Percentiles rank a stretch among this genome's conserved stretches.
phyloP scores from a whole-genome alignment of 2,797 vertebrate genomes.

The Spea hammondii region DNA sequence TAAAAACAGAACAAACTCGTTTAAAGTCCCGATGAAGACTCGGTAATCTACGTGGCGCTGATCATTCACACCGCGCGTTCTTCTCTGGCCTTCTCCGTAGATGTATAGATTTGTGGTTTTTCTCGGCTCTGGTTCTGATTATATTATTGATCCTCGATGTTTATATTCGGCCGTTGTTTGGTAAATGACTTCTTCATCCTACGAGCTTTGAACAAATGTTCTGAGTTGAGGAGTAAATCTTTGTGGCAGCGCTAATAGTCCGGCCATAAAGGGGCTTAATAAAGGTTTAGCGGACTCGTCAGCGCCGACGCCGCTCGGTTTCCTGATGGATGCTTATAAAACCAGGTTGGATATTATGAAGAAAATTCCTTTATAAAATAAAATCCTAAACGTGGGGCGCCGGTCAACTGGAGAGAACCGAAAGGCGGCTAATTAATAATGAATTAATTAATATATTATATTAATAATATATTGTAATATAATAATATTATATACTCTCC shows the following conservation, averaged over 20 bases:
- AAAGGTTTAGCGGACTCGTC: neutral
- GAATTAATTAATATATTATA: too few relatives aligned
- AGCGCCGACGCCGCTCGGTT: neutral
- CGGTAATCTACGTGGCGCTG: too few relatives aligned
- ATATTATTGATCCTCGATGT: constrained; percentile 23
- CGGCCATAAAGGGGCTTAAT: constrained; percentile 2
- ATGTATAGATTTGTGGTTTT: constrained; percentile 7
- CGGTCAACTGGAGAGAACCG: neutral
- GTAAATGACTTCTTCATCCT: neutral
- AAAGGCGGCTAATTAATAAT: neutral
- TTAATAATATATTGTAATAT: too few relatives aligned
- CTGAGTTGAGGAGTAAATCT: neutral
- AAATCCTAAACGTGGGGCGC: neutral
- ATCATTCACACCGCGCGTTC: neutral
- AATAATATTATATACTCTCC: too few relatives aligned
- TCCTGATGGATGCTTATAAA: neutral
- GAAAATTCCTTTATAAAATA: neutral
- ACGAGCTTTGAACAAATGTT: neutral
- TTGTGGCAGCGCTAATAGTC: neutral
- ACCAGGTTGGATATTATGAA: neutral
- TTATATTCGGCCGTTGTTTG: neutral
- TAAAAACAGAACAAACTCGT: too few relatives aligned
- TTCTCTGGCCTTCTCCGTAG: neutral
- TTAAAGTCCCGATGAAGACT: too few relatives aligned
- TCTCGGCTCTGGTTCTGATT: constrained; percentile 6